These are phyloP conservation scores for Serrognathus titanus DNA, from an alignment of 2,888 invertebrate species.

Conservation along the genomic window DNA sequence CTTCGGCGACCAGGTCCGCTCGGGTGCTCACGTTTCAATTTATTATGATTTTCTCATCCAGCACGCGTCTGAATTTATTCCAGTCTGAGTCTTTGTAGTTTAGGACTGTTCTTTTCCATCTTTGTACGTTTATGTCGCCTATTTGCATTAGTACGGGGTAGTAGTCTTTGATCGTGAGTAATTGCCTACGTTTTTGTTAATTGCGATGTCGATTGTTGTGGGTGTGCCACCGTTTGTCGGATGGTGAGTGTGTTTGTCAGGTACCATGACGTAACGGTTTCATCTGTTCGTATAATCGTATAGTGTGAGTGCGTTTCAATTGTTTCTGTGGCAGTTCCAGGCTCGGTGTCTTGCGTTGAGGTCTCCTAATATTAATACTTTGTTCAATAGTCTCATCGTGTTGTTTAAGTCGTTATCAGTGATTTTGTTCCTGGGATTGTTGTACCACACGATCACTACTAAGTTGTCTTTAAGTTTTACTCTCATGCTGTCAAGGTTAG, in stretches of 20 bases:
- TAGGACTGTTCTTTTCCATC: not conserved
- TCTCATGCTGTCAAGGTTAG: slow-evolving; percentile 11
- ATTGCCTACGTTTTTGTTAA: slow-evolving; percentile 12
- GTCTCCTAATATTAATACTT: slow-evolving; percentile 16
- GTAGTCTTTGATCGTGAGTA: not conserved
- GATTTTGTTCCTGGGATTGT: slow-evolving; percentile 9
- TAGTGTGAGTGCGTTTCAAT: slow-evolving; percentile 20
- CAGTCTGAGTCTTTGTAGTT: slow-evolving; percentile 4
- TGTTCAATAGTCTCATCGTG: not conserved
- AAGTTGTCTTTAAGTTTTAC: slow-evolving; percentile 12
- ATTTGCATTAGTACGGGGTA: not conserved
- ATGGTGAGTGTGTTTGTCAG: slow-evolving; percentile 13
- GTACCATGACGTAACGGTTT: slow-evolving; percentile 3
- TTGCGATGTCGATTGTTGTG: slow-evolving; percentile 15
- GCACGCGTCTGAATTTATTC: not conserved
- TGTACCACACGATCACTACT: slow-evolving; percentile 10
- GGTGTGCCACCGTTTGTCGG: slow-evolving; percentile 16
- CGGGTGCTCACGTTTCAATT: not conserved
- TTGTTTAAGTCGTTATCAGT: slow-evolving; percentile 10
- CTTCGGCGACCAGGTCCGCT: too few relatives aligned
- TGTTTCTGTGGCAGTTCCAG: slow-evolving; percentile 20
- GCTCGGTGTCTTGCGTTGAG: slow-evolving; percentile 19
- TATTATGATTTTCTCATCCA: not conserved
- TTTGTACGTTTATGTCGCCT: not conserved
- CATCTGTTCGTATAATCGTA: slow-evolving; percentile 4